Conservation (phyloP, 2,113 vertebrate species). For the Equus quagga region DNA sequence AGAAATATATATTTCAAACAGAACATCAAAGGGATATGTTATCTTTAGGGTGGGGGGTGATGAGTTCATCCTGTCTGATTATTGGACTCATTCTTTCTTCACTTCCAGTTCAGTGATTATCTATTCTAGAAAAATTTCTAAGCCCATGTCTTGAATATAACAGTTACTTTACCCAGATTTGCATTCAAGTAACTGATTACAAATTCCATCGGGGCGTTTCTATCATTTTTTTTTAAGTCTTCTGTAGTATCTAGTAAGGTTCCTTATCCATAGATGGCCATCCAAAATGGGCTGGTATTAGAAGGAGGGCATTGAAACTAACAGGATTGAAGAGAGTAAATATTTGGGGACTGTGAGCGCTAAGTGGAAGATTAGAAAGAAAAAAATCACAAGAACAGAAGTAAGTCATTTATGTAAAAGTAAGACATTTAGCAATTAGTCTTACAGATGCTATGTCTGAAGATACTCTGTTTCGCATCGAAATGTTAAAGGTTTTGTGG, state of each 20-base stretch:
- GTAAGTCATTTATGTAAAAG: not conserved
- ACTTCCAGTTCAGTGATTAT: not conserved
- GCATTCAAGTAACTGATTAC: not conserved
- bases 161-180: not conserved
- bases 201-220: not conserved
- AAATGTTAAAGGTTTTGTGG: not conserved
- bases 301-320: not conserved
- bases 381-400: not conserved
- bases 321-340: not conserved
- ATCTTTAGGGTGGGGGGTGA: not conserved
- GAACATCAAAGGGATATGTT: not conserved
- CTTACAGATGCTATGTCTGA: not conserved
- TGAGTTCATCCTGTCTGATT: not conserved
- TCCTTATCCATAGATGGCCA: not conserved
- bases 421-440: not conserved
- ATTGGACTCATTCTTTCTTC: not conserved
- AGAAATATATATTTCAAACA: not conserved
- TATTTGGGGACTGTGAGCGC: not conserved
- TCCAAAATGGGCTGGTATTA: not conserved
- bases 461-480: not conserved
- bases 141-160: not conserved
- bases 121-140: not conserved
- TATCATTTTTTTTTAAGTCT: not conserved
- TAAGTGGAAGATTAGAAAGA: not conserved
- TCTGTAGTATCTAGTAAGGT: not conserved